Conservation (phyloP, 2,888 invertebrate genomes). For the Hypolimnas misippus region DNA sequence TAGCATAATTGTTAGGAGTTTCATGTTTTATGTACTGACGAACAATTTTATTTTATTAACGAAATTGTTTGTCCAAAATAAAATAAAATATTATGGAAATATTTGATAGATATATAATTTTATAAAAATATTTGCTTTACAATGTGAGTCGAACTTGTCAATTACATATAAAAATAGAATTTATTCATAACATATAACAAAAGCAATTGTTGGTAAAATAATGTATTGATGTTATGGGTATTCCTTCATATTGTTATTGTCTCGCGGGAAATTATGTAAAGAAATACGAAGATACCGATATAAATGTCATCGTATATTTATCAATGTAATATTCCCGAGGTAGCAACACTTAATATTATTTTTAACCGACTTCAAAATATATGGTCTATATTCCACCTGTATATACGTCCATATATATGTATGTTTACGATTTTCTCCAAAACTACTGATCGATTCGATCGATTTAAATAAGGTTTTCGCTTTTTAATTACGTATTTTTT, state of each 20-base stretch:
- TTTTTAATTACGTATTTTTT: too few relatives aligned
- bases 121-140: neutral
- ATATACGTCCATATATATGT: too few relatives aligned
- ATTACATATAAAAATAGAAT: neutral
- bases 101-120: too few relatives aligned
- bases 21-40: too few relatives aligned
- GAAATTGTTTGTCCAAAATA: too few relatives aligned
- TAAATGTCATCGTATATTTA: constrained; percentile 44
- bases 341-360: constrained; percentile 57
- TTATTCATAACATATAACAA: constrained; percentile 21
- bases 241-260: constrained; percentile 46
- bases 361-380: too few relatives aligned
- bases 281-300: constrained; percentile 47
- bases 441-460: too few relatives aligned
- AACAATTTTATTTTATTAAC: too few relatives aligned
- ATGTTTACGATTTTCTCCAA: too few relatives aligned
- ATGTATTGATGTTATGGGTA: constrained; percentile 42
- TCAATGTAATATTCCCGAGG: constrained; percentile 48
- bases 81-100: too few relatives aligned
- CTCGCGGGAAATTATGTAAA: constrained; percentile 68
- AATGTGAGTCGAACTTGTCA: neutral
- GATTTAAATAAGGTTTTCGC: too few relatives aligned
- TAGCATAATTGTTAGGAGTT: neutral
- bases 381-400: too few relatives aligned
- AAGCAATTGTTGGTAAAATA: constrained; percentile 41